Conservation (phyloP, 2,797 vertebrate species). For the Syndactyla subalaris region DNA sequence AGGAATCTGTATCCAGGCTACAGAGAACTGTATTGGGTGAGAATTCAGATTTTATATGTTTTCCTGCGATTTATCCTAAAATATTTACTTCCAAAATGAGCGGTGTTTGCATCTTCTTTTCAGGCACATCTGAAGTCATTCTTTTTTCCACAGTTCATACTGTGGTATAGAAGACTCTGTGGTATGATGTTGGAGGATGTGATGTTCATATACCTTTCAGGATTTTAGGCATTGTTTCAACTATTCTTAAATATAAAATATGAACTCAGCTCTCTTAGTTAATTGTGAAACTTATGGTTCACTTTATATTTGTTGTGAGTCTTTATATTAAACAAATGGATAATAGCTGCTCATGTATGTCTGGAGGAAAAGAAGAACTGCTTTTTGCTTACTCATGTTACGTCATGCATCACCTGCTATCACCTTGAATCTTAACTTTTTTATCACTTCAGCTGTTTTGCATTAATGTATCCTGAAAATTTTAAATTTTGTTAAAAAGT, state of each 20-base stretch:
- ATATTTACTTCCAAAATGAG: not conserved
- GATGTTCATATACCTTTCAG: not conserved
- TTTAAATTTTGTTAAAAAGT: not conserved
- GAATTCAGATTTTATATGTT: not conserved
- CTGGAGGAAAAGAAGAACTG: not conserved
- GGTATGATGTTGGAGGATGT: not conserved
- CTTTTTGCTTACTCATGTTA: not conserved
- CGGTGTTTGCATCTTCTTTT: not conserved
- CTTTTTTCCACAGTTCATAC: not conserved
- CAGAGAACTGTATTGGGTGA: not conserved
- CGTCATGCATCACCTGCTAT: not conserved
- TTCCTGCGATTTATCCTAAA: not conserved
- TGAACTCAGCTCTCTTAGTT: not conserved
- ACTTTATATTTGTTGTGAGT: not conserved
- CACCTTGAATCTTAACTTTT: not conserved
- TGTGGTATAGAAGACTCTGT: not conserved
- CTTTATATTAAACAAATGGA: not conserved
- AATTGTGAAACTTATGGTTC: not conserved
- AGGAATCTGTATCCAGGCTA: not conserved
- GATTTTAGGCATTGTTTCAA: not conserved
- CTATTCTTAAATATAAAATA: not conserved
- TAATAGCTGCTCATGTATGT: not conserved
- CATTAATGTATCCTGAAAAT: not conserved
- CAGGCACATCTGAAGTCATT: not conserved
- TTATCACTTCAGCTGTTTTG: not conserved